Evolutionary conservation across 92 coral and sea anemone genomes (phyloP).

Genomic region (Parazoanthus darwini): DNA sequence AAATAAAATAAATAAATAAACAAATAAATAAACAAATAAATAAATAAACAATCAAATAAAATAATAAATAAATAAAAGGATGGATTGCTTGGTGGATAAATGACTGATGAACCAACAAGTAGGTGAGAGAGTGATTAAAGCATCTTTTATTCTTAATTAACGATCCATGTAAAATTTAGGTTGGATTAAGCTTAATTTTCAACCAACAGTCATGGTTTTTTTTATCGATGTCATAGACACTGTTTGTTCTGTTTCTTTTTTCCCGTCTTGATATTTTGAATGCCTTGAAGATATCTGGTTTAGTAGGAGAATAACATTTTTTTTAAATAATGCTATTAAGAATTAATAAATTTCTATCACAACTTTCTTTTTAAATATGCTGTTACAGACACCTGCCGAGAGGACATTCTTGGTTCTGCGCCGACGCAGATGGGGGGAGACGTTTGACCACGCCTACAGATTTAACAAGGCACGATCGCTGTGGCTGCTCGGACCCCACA

Average conservation of each 20-base stretch:
- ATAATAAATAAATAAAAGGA: too few species aligned
- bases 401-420: conserved; percentile 85
- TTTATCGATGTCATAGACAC: not conserved
- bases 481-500: conserved; percentile 69
- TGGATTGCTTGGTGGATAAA: too few species aligned
- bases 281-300: too few species aligned
- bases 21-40: too few species aligned
- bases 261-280: not conserved
- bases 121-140: not conserved
- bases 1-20: too few species aligned
- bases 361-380: too few species aligned
- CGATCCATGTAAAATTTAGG: not conserved
- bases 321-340: not conserved
- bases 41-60: too few species aligned
- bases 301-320: not conserved
- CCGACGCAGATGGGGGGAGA: conserved; percentile 59
- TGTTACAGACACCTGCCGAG: conserved; percentile 62
- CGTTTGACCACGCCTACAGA: conserved; percentile 82
- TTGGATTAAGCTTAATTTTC: not conserved
- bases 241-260: not conserved
- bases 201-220: not conserved
- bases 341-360: not conserved
- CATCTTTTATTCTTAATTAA: not conserved
- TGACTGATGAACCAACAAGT: not conserved
- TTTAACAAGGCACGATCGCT: conserved; percentile 76